These are phyloP conservation scores for Phrynosoma platyrhinos DNA, from an alignment of 2,113 vertebrate genomes.

Conservation along the genomic window DNA sequence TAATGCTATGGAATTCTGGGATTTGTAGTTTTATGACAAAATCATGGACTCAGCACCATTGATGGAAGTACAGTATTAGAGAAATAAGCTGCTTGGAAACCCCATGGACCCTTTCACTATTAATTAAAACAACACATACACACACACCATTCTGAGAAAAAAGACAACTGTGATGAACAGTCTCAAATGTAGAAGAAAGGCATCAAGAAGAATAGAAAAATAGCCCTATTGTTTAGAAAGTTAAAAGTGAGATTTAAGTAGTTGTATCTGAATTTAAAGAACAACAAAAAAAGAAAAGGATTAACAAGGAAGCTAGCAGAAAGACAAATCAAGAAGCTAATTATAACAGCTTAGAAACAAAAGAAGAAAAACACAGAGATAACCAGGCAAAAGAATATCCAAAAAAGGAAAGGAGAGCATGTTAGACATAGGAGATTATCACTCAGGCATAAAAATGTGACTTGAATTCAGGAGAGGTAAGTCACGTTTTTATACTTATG, in stretches of 20 bases:
- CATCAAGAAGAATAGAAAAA: not conserved
- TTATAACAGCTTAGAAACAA: not conserved
- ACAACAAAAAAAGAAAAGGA: not conserved
- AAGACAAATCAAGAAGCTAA: not conserved
- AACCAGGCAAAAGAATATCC: not conserved
- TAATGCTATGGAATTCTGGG: too few species aligned
- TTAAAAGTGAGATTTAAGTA: not conserved
- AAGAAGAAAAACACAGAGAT: not conserved
- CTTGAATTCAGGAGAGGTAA: too few species aligned
- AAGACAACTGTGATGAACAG: not conserved
- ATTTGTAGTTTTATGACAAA: too few species aligned
- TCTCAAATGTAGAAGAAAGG: not conserved
- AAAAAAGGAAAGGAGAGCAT: not conserved
- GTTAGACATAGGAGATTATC: not conserved
- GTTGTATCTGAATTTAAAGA: not conserved
- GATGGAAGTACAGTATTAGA: too few species aligned
- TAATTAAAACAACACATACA: not conserved
- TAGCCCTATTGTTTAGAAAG: not conserved
- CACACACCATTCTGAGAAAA: not conserved
- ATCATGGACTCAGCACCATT: too few species aligned
- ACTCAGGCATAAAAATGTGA: too few species aligned
- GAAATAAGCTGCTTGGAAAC: too few species aligned
- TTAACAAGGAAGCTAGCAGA: not conserved
- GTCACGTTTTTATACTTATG: too few species aligned
- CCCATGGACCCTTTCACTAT: too few species aligned